phyloP scores from a whole-genome alignment of 2,113 vertebrate genomes.

The Bungarus multicinctus region DNA sequence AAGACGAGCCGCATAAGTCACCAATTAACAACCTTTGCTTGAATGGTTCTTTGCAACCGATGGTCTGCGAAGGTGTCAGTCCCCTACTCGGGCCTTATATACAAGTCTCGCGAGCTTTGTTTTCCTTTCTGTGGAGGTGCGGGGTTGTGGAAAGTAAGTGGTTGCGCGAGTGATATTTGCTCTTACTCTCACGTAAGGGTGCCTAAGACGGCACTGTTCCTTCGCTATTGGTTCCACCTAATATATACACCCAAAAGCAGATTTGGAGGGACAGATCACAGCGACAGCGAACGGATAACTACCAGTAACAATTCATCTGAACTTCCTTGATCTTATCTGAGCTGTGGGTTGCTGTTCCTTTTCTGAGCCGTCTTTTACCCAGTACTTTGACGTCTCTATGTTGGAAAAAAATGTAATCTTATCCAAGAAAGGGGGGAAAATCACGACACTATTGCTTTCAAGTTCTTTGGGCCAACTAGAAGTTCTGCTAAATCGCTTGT shows the following conservation, averaged over 20 bases:
- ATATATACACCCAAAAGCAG: accelerated
- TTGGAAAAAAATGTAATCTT: neutral
- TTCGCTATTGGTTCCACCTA: neutral
- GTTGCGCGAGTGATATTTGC: neutral
- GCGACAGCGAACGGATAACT: neutral
- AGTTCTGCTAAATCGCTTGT: neutral
- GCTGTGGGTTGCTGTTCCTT: neutral
- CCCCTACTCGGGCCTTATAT: neutral
- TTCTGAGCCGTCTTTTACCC: neutral
- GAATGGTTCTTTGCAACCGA: neutral
- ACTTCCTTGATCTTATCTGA: neutral
- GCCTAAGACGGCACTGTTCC: too few species aligned
- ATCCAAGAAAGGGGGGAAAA: neutral
- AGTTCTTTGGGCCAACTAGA: neutral
- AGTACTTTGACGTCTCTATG: neutral
- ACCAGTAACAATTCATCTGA: neutral
- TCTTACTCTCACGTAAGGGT: neutral
- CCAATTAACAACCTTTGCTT: neutral
- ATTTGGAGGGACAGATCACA: neutral
- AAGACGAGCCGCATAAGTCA: neutral
- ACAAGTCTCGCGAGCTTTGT: slow-evolving; percentile 13
- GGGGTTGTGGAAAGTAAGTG: too few species aligned
- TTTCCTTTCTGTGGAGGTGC: neutral
- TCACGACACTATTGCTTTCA: neutral
- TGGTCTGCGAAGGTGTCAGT: neutral